Evolutionary conservation across 2,888 invertebrate species (phyloP), one percentile per base, ranked within the genome.

Genomic region (Crepidodera aurea): DNA sequence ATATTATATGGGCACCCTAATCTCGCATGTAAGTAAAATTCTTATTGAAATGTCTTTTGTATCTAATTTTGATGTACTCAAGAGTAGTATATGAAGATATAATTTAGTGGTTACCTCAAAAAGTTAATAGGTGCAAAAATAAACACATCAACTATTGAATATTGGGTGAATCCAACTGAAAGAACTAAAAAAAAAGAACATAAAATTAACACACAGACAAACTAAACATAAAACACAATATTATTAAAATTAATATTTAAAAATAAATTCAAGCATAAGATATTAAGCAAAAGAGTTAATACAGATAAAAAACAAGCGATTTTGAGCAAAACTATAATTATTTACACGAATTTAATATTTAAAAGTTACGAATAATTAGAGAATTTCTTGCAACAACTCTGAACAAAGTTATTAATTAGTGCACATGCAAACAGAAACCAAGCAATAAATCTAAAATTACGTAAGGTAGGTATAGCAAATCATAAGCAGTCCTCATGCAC

Each of bases 111-210:
- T 76, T 76, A 75, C 76, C 75, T 76, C 74, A 58, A 71, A 71
- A 71, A 75, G 75, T 72, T 72, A 71, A 67, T 74, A 72, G 73
- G 74, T 75, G 76, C 75, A 77, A 78, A 77, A 78, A 62, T 51
- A 64, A 64, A 75, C 75, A 75, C 75, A 73, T 75, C 78, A 77
- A 74, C 77, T 77, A 78, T 76, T 76, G 75, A 70, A 75, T 75
- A 77, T 71, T 73, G 75, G 73, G 77, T 75, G 74, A 73, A 70
- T 78, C 79, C 79, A 79, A 79, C 79, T 79, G 78, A 79, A 79
- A 79, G 77, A 78, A 68, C 70, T 72, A 73, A 74, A 73, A 71
- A 67, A 66, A 69, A 66, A 67, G 66, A 68, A 67, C 66, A 69
- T 60, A 67, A 71, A 70, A 67, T 63, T 62, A 62, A 60, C 32